These are phyloP conservation scores for Porites evermanni DNA, from an alignment of 92 coral and sea anemone genomes.

Conservation along the genomic window DNA sequence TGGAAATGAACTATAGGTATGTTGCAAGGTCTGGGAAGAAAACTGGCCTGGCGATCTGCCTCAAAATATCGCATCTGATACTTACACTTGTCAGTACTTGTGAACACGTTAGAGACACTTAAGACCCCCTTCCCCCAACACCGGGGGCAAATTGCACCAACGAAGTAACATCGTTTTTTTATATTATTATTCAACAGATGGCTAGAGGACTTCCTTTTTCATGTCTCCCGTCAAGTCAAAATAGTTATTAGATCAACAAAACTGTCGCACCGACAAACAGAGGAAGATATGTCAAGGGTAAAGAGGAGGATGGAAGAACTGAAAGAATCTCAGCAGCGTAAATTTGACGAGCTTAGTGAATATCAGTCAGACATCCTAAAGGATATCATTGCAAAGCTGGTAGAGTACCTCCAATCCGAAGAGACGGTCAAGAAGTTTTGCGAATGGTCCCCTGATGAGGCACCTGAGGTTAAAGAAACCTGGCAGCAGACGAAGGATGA, in stretches of 20 bases:
- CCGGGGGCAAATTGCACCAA: no score
- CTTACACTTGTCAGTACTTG: no score
- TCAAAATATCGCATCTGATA: no score
- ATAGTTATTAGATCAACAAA: background rate
- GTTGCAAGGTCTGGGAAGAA: no score
- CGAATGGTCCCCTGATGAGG: background rate
- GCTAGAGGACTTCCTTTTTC: slow-evolving; percentile 11
- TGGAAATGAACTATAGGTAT: background rate
- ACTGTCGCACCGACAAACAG: background rate
- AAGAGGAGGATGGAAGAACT: slow-evolving; percentile 15
- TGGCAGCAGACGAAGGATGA: slow-evolving; percentile 23
- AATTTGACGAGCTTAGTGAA: background rate
- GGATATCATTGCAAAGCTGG: background rate
- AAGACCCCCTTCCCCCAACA: no score
- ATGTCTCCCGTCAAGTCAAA: background rate
- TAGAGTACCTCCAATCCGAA: background rate
- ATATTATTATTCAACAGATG: slow-evolving; percentile 1
- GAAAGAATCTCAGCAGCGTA: background rate
- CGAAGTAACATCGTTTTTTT: no score
- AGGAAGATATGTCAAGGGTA: background rate
- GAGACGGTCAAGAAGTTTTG: background rate
- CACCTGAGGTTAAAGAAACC: background rate
- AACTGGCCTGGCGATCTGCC: no score
- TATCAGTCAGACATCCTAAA: background rate
- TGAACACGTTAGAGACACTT: no score